phyloP scores from a whole-genome alignment of 2,113 vertebrate genomes.

The Poeciliopsis prolifica region DNA sequence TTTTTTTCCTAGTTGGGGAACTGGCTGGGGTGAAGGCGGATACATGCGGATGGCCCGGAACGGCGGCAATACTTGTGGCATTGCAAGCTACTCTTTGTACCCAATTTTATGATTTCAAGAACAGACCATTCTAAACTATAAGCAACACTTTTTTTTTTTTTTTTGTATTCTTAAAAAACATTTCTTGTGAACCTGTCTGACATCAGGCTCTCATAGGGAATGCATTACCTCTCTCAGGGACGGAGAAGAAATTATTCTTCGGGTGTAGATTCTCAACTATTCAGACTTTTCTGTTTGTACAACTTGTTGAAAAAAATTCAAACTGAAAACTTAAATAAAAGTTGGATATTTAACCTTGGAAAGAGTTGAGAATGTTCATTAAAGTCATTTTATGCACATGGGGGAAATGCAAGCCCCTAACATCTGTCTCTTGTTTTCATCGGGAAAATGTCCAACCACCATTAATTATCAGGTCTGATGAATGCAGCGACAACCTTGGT shows the following conservation, averaged over 20 bases:
- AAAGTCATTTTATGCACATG: not conserved
- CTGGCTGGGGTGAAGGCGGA: slow-evolving; percentile 80
- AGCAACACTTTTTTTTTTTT: not conserved
- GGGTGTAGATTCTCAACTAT: not conserved
- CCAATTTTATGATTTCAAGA: slow-evolving; percentile 60
- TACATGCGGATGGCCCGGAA: slow-evolving; percentile 78
- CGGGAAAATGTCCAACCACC: not conserved
- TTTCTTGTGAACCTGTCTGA: slow-evolving; percentile 8
- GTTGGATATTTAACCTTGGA: not conserved
- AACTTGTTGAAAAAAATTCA: not conserved
- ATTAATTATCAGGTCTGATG: not conserved
- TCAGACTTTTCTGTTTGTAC: not conserved
- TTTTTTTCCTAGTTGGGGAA: slow-evolving; percentile 72
- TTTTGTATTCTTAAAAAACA: not conserved
- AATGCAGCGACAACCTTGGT: not conserved
- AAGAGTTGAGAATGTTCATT: not conserved
- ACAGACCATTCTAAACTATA: not conserved
- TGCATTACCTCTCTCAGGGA: slow-evolving; percentile 43
- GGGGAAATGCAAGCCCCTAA: not conserved
- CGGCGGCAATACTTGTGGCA: slow-evolving; percentile 77
- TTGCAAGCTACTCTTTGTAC: slow-evolving; percentile 80
- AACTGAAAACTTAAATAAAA: not conserved
- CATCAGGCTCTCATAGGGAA: slow-evolving; percentile 8
- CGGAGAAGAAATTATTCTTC: not conserved
- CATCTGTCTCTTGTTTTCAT: not conserved